A percentile compares a stretch with the other conserved stretches of the same genome.
These are phyloP conservation scores for Lineus longissimus DNA, from an alignment of 1,140 invertebrate species.

Conservation along the genomic window DNA sequence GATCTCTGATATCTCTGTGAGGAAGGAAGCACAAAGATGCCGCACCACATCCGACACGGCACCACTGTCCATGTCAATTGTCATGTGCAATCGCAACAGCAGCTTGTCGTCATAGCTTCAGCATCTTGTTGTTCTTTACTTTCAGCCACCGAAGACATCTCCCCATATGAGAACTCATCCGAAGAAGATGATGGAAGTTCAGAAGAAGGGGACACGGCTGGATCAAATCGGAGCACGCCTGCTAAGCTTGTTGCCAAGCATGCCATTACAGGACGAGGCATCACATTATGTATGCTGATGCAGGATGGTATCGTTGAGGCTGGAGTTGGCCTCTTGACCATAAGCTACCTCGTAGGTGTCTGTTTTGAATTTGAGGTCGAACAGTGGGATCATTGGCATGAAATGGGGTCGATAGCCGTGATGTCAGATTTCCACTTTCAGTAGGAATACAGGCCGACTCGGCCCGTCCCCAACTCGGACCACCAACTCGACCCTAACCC, in stretches of 20 bases:
- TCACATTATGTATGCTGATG: conserved; percentile 79
- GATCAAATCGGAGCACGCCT: conserved; percentile 15
- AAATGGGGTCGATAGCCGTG: no score
- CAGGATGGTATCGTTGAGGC: conserved; percentile 76
- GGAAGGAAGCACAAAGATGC: no score
- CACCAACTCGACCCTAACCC: no score
- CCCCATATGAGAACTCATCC: neutral
- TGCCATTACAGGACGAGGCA: conserved; percentile 62
- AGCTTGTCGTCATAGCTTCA: no score
- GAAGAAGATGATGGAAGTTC: conserved; percentile 28
- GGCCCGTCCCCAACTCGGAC: neutral
- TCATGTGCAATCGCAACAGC: no score
- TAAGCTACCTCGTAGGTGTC: conserved; percentile 75
- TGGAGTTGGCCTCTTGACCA: conserved; percentile 75
- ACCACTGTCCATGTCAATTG: no score
- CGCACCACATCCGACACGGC: no score
- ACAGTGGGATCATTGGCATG: no score
- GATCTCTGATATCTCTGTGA: no score
- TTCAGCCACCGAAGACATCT: no score
- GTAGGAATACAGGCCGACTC: neutral
- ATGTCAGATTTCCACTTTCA: neutral
- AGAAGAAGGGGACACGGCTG: conserved; percentile 10
- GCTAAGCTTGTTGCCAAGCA: conserved; percentile 22
- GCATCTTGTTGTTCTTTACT: no score
- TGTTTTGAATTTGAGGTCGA: conserved; percentile 3